A percentile compares a stretch with the other conserved stretches of the same genome.
Evolutionary conservation across 2,113 vertebrate species (phyloP).

Genomic region (Craseonycteris thonglongyai): DNA sequence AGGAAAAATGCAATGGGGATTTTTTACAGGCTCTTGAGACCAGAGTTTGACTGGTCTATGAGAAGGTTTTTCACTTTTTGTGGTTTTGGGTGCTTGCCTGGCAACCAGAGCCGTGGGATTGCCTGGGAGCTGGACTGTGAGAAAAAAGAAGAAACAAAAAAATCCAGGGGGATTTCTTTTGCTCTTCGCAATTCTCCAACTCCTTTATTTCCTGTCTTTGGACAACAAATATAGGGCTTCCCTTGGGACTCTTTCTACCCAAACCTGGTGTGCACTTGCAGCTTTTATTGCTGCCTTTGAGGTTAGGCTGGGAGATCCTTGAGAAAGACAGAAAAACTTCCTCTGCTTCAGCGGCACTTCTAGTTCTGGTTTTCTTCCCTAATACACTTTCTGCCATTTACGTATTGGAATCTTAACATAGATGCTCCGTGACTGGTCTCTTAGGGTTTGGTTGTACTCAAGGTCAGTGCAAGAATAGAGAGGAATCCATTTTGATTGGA

Average conservation of each 20-base stretch:
- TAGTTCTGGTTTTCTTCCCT: neutral
- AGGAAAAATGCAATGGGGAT: neutral
- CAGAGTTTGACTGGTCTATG: neutral
- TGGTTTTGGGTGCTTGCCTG: neutral
- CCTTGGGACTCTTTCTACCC: neutral
- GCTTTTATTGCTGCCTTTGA: neutral
- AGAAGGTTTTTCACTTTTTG: neutral
- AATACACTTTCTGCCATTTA: neutral
- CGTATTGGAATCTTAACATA: neutral
- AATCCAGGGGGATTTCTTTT: neutral
- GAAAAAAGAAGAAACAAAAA: neutral
- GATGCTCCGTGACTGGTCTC: neutral
- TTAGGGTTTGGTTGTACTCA: neutral
- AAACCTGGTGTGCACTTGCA: neutral
- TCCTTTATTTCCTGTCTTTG: neutral
- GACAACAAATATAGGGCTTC: neutral
- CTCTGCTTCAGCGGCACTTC: neutral
- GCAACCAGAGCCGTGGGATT: neutral
- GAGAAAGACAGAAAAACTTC: neutral
- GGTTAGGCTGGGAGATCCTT: neutral
- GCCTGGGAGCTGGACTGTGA: neutral
- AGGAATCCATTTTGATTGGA: neutral
- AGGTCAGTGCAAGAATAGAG: neutral
- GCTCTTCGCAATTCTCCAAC: neutral
- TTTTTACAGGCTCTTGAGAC: neutral